Percentiles rank a stretch among this genome's conserved stretches.
Evolutionary conservation across 2,888 invertebrate species (phyloP).

Genomic region (Pterostichus niger): DNA sequence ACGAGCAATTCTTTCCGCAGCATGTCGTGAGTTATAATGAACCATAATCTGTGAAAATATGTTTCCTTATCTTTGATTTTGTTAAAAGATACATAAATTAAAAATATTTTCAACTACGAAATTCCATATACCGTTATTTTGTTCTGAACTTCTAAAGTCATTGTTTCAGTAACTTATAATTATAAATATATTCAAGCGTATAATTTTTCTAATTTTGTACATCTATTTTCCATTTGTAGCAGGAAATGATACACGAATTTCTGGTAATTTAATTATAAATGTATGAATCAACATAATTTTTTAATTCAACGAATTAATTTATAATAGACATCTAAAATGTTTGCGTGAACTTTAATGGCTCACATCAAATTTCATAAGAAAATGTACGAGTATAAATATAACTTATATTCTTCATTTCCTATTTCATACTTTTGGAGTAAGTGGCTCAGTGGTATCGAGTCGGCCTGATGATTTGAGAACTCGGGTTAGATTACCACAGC

Average conservation of each 20-base stretch:
- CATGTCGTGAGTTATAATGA: background rate
- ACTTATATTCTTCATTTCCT: no score
- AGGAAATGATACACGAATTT: conserved; percentile 38
- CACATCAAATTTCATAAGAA: background rate
- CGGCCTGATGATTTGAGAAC: no score
- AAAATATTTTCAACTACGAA: conserved; percentile 2
- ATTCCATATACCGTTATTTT: conserved; percentile 10
- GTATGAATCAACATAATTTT: conserved; percentile 10
- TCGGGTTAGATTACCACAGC: no score
- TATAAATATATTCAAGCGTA: conserved; percentile 38
- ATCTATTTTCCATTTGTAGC: conserved; percentile 30
- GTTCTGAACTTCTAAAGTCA: background rate
- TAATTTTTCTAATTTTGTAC: conserved; percentile 23
- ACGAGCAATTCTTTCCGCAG: background rate
- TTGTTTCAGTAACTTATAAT: conserved; percentile 36
- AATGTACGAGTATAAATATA: background rate
- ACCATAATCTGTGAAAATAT: background rate
- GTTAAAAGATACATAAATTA: conserved; percentile 8
- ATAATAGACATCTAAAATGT: background rate
- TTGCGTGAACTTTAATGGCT: background rate
- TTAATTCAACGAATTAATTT: background rate
- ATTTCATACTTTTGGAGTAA: no score
- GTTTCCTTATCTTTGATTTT: background rate
- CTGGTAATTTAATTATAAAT: conserved; percentile 13
- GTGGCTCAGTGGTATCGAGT: no score